Evolutionary conservation across 1,140 invertebrate genomes (phyloP), one percentile per base, ranked within the genome.

Genomic region (Pseudomyrmex dendroicus): DNA sequence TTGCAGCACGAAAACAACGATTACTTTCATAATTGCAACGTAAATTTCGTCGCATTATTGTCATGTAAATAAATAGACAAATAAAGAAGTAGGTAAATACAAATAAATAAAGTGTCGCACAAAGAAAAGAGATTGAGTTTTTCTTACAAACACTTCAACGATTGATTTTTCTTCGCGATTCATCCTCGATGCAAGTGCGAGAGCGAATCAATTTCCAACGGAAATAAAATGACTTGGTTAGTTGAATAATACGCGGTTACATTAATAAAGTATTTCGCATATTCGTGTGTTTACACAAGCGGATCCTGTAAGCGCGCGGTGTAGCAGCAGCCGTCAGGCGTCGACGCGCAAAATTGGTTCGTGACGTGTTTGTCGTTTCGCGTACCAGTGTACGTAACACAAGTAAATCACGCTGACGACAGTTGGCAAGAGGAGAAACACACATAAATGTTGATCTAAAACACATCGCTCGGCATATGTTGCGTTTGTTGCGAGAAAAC

Each of bases 341-440:
- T 82, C 73, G 82, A 62, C 83, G 83, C 72, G 66, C 86, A 88
- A 88, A 88, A 88, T 88, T 88, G 83, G 83, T 85, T 85, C 86
- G 86, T 87, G 72, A 87, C 86, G 76, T 88, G 86, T 88, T 87
- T 88, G 86, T 72, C 66, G 68, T 87, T 87, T 87, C 85, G 73
- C 72, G 50, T 50, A 4, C 20, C 72, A 54, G 62, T 35, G 66
- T 52, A 73, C 66, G 85, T 56, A 66, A 50, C 63, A 70, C 20
- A 76, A 50, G 67, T 59, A 87, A 87, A 87, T 84, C 85, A 87
- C 68, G 54, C 20, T 22, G 78, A 64, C 68, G 78, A 82, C 48
- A 74, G 61, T 73, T 50, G 46, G 56, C 17, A 7, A 15, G 54
- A 61, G 66, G 76, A 78, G 76, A 68, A 20, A 78, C 50, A 68